Evolutionary conservation across 2,888 invertebrate genomes (phyloP).

Genomic region (Ischnus inquisitorius): DNA sequence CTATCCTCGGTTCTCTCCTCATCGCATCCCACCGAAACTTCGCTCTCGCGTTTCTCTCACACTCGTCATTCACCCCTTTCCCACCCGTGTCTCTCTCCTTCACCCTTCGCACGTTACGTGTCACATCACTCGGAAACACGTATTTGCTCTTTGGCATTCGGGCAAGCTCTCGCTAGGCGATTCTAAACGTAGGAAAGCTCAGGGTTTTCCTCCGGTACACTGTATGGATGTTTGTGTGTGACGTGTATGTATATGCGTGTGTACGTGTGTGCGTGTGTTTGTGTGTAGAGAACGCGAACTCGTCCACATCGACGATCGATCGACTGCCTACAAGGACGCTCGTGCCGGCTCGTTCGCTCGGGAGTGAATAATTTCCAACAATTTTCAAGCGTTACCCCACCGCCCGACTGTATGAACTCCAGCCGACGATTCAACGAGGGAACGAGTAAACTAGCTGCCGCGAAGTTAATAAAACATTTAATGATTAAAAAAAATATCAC

Average conservation of each 20-base stretch:
- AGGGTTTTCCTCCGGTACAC: background rate
- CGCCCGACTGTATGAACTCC: conserved; percentile 16
- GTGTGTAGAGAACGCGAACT: conserved; percentile 33
- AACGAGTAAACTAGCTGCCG: background rate
- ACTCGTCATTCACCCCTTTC: conserved; percentile 28
- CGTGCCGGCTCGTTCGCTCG: conserved; percentile 21
- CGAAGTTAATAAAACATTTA: conserved; percentile 6
- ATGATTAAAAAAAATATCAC: too few species aligned
- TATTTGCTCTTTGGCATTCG: conserved; percentile 80
- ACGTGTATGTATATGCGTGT: conserved; percentile 5
- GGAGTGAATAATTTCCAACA: conserved; percentile 64
- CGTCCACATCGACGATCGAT: conserved; percentile 64
- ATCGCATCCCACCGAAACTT: conserved; percentile 7
- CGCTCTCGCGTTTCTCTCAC: conserved; percentile 36
- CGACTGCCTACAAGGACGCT: conserved; percentile 55
- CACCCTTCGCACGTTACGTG: conserved; percentile 64
- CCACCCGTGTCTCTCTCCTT: background rate
- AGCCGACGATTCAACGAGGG: conserved; percentile 1
- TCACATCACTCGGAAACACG: conserved; percentile 78
- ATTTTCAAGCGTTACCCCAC: conserved; percentile 46
- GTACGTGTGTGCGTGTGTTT: conserved; percentile 9
- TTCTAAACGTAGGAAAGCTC: conserved; percentile 48
- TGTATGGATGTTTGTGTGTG: conserved; percentile 36
- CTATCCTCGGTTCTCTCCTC: conserved; percentile 17
- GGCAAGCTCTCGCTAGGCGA: conserved; percentile 63